A percentile compares a stretch with the other conserved stretches of the same genome.
Evolutionary conservation across 35 echinoderm and acorn worm species (phyloP).

Genomic region (Heliocidaris erythrogramma): DNA sequence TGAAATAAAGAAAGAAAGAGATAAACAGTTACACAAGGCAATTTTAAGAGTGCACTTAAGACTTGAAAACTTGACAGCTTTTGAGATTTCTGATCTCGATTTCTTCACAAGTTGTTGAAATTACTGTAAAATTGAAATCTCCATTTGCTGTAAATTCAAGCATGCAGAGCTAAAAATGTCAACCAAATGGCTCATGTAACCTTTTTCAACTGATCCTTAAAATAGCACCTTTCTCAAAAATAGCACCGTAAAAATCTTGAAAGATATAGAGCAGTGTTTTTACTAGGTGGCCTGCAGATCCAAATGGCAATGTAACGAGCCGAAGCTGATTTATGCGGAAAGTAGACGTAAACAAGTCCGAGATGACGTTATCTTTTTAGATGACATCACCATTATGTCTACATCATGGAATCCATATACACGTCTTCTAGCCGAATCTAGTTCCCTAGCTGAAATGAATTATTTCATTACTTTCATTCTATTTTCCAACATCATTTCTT

Average conservation of each 20-base stretch:
- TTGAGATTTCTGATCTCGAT: no score
- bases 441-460: not conserved
- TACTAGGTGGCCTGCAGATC: not conserved
- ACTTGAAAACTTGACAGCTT: no score
- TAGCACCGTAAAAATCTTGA: not conserved
- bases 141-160: not conserved
- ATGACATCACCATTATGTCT: not conserved
- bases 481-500: not conserved
- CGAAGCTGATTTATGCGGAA: not conserved
- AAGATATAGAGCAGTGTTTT: not conserved
- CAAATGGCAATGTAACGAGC: constrained; percentile 9
- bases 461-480: not conserved
- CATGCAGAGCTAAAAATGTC: not conserved
- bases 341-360: not conserved
- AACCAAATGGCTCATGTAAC: not conserved
- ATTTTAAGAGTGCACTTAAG: no score
- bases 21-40: not conserved
- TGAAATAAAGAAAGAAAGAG: not conserved
- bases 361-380: not conserved
- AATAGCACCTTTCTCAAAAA: not conserved
- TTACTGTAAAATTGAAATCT: not conserved
- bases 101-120: no score
- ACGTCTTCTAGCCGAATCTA: not conserved
- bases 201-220: not conserved
- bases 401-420: not conserved